A percentile compares a stretch with the other conserved stretches of the same genome.
Evolutionary conservation across 92 coral and sea anemone genomes (phyloP).

Genomic region (Zoanthus sansibaricus): DNA sequence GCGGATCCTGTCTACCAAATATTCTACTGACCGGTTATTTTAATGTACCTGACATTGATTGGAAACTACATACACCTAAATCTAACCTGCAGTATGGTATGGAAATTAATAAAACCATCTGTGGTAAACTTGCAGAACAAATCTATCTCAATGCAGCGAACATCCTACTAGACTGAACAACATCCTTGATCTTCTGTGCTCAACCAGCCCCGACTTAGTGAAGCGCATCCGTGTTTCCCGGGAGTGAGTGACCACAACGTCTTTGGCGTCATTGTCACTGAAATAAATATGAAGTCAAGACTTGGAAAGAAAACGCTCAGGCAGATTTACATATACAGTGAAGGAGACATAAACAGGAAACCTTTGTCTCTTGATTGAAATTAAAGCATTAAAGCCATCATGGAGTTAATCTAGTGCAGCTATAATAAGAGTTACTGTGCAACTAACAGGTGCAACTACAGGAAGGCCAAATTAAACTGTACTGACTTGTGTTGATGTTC

Average conservation of each 20-base stretch:
- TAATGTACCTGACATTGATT: conserved; percentile 15
- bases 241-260: conserved; percentile 8
- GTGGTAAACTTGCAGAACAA: background rate
- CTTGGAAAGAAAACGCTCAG: conserved; percentile 52
- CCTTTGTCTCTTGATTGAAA: too few species aligned
- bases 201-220: conserved; percentile 35
- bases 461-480: too few species aligned
- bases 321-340: conserved; percentile 51
- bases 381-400: too few species aligned
- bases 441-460: too few species aligned
- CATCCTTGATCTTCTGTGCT: conserved; percentile 6
- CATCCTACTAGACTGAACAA: background rate
- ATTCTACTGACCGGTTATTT: conserved; percentile 5
- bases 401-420: too few species aligned
- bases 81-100: background rate
- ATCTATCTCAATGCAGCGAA: background rate
- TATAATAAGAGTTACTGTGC: too few species aligned
- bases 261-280: background rate
- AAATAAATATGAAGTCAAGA: conserved; percentile 12
- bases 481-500: too few species aligned
- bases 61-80: background rate
- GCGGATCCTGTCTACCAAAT: background rate
- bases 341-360: conserved; percentile 43
- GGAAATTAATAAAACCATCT: background rate
- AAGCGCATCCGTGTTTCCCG: background rate